Evolutionary conservation across 2,797 vertebrate species (phyloP).

Genomic region (Harpagifer antarcticus): DNA sequence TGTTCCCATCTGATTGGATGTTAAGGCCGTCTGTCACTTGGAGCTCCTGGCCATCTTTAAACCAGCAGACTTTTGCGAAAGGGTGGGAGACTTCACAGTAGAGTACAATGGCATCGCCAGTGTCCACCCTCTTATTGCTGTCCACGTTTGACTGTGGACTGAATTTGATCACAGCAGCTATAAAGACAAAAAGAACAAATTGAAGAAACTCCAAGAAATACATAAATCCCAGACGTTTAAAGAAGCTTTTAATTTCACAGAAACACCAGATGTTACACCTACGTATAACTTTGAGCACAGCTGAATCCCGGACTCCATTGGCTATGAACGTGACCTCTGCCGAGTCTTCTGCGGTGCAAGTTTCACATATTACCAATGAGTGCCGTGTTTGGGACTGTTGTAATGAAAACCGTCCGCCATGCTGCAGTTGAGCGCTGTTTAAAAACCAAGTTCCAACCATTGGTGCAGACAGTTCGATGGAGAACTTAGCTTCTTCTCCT

Average conservation of each 20-base stretch:
- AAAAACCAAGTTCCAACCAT: slow-evolving; percentile 92
- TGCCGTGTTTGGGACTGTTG: slow-evolving; percentile 81
- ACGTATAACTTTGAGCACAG: slow-evolving; percentile 86
- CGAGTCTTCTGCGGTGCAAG: slow-evolving; percentile 72
- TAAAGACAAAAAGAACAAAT: slow-evolving; percentile 23
- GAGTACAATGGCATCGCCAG: slow-evolving; percentile 78
- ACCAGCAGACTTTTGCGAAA: slow-evolving; percentile 77
- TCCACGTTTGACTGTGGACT: slow-evolving; percentile 75
- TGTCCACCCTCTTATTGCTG: slow-evolving; percentile 72
- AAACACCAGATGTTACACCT: slow-evolving; percentile 33
- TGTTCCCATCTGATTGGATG: slow-evolving; percentile 83
- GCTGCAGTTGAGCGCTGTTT: slow-evolving; percentile 84
- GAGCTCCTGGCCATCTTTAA: slow-evolving; percentile 81
- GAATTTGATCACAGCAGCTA: slow-evolving; percentile 81
- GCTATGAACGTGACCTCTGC: slow-evolving; percentile 90
- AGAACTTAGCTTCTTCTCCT: slow-evolving; percentile 88
- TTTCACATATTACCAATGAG: slow-evolving; percentile 81
- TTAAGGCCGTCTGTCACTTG: slow-evolving; percentile 65
- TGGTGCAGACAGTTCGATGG: slow-evolving; percentile 87
- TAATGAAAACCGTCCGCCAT: slow-evolving; percentile 70
- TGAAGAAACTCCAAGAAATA: neutral
- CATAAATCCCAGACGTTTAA: neutral
- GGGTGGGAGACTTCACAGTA: slow-evolving; percentile 86
- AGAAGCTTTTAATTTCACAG: neutral
- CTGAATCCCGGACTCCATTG: slow-evolving; percentile 86